Base-by-base conservation (phyloP, 2,888 invertebrate species). In the Julus scandinavius region DNA sequence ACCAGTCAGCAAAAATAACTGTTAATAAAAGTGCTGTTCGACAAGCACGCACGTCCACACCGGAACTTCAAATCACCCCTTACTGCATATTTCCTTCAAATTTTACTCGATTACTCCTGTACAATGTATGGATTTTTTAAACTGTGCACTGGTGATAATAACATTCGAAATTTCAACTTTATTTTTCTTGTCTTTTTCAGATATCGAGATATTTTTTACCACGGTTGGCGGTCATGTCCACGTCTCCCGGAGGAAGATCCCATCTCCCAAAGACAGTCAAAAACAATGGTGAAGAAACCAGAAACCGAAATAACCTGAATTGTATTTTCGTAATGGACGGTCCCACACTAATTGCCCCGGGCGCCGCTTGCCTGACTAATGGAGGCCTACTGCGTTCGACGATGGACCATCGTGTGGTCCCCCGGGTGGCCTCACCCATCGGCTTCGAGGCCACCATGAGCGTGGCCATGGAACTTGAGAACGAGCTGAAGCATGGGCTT, bases 401-500 rank as follows among this genome's bases (percentile, higher is more conserved):
- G 20, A 20, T 87, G 50, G 58, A 87, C 2, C 58, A n/a, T 17
- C 87, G 15, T 15, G 54, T 11, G 17, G 20, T 50, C 15, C 9
- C 83, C n/a, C 17, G 80, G 45, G 15, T n/a, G 11, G 20, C 87
- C 11, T 89, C 89, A 5, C 87, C 89, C 13, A 84, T 89, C n/a
- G 89, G 89, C 41, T 89, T 88, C 87, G 88, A 89, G 83, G 89
- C 89, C 45, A 89, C 89, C 38, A 87, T 89, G 86, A 89, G 54
- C 72, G 87, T 89, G 17, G 89, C 89, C 38, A 89, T 89, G 89
- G 89, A 89, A 83, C 89, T 89, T 40, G 89, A 89, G 63, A 87
- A 58, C 40, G 49, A 87, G 6, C 83, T 89, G 38, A 89, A 89
- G 85, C 45, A 45, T 45, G 45, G 45, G 5, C 45, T 45, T 7